phyloP scores from a whole-genome alignment of 2,797 vertebrate genomes.

The Tachyglossus aculeatus region DNA sequence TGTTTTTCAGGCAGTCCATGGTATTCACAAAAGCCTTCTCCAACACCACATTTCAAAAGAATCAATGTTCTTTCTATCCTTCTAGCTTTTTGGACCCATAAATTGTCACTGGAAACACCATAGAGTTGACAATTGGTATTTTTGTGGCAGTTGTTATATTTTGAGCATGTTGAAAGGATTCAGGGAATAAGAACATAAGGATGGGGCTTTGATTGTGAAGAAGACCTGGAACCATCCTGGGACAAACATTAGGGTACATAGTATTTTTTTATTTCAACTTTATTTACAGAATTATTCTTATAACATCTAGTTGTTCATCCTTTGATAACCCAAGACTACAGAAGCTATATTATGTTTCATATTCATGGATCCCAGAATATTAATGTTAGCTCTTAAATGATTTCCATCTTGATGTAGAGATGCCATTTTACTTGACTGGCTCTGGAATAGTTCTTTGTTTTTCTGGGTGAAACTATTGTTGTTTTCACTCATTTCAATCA shows the following conservation, averaged over 20 bases:
- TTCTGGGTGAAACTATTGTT: background rate
- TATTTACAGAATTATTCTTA: background rate
- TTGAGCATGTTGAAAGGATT: too few relatives aligned
- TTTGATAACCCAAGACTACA: background rate
- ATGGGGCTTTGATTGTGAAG: too few relatives aligned
- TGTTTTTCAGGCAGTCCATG: too few relatives aligned
- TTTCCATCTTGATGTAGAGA: conserved; percentile 11
- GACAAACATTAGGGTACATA: background rate
- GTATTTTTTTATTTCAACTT: background rate
- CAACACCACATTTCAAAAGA: too few relatives aligned
- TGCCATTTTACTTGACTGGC: conserved; percentile 1
- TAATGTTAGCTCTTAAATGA: conserved; percentile 37
- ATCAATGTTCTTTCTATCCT: too few relatives aligned
- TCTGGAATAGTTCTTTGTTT: background rate
- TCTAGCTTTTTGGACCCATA: too few relatives aligned
- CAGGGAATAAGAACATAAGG: too few relatives aligned
- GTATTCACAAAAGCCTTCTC: too few relatives aligned
- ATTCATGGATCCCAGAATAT: conserved; percentile 22
- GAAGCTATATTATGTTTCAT: conserved; percentile 17
- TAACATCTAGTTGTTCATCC: background rate
- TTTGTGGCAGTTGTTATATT: too few relatives aligned
- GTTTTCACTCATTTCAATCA: background rate
- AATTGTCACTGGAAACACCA: too few relatives aligned
- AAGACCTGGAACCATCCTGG: too few relatives aligned
- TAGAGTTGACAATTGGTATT: too few relatives aligned